Percentiles rank a stretch among this genome's conserved stretches.
Conservation (phyloP, 2,888 invertebrate genomes). For the Drosophila eohydei region DNA sequence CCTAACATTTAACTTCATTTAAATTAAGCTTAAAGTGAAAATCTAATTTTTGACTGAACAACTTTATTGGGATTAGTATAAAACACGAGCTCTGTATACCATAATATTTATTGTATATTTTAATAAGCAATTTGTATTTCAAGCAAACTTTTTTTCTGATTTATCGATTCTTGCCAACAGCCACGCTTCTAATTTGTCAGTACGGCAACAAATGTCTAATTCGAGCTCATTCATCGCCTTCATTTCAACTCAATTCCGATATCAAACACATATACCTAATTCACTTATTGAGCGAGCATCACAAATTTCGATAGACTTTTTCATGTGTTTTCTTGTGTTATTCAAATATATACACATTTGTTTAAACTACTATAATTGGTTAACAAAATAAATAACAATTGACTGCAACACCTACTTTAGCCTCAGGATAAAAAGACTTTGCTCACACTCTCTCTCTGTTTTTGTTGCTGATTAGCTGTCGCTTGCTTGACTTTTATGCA, state of each 20-base stretch:
- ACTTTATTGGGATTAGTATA: no score
- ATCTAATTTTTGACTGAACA: neutral
- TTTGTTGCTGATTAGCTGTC: constrained; percentile 30
- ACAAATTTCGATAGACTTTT: neutral
- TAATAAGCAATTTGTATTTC: no score
- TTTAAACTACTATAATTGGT: neutral
- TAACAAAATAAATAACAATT: constrained; percentile 3
- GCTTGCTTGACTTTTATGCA: constrained; percentile 14
- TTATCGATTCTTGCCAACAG: no score
- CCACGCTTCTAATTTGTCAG: no score
- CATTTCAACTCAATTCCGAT: neutral
- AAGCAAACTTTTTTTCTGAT: no score
- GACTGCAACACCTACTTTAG: neutral
- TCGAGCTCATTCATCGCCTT: neutral
- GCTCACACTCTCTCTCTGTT: neutral
- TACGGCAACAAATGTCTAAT: neutral
- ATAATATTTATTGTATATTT: no score
- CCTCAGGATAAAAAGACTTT: neutral
- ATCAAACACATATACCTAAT: neutral
- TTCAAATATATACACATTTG: neutral
- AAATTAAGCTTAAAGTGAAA: neutral
- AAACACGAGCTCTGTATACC: no score
- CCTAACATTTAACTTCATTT: neutral
- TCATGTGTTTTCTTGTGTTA: neutral
- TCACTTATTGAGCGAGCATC: neutral